phyloP scores from a whole-genome alignment of 2,888 invertebrate genomes.

The Rhogogaster chlorosoma region DNA sequence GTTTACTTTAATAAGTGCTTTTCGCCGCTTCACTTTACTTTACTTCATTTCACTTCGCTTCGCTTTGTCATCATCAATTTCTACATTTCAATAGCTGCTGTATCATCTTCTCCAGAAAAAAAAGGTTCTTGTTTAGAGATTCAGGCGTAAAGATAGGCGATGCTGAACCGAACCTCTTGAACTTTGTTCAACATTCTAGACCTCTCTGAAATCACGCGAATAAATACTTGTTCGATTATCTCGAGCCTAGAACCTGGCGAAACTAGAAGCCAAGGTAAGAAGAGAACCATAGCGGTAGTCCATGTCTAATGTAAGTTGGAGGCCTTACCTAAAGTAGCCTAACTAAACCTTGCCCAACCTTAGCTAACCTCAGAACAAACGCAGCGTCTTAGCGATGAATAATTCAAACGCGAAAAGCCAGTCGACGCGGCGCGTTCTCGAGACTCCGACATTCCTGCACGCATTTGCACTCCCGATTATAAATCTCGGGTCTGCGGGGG shows the following conservation, averaged over 20 bases:
- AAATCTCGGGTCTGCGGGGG: slow-evolving; percentile 69
- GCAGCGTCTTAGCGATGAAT: slow-evolving; percentile 67
- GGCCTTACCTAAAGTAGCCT: slow-evolving; percentile 15
- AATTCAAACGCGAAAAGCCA: slow-evolving; percentile 70
- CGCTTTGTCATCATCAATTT: neutral
- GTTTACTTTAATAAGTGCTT: slow-evolving; percentile 20
- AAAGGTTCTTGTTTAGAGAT: neutral
- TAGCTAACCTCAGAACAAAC: slow-evolving; percentile 46
- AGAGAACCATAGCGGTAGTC: neutral
- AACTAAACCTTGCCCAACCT: slow-evolving; percentile 8
- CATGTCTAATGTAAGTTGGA: neutral
- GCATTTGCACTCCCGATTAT: slow-evolving; percentile 71
- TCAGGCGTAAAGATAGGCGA: neutral
- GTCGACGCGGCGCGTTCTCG: slow-evolving; percentile 56
- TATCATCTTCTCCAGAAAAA: neutral
- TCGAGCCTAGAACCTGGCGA: neutral
- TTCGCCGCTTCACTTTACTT: neutral
- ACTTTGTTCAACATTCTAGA: neutral
- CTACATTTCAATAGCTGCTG: neutral
- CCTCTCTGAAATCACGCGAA: neutral
- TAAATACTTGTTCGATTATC: neutral
- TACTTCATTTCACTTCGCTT: neutral
- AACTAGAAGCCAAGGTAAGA: neutral
- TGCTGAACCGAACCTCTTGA: neutral
- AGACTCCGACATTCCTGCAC: slow-evolving; percentile 74